Evolutionary conservation across 2,888 invertebrate genomes (phyloP), one percentile per base, ranked within the genome.

Genomic region (Caenorhabditis afra): DNA sequence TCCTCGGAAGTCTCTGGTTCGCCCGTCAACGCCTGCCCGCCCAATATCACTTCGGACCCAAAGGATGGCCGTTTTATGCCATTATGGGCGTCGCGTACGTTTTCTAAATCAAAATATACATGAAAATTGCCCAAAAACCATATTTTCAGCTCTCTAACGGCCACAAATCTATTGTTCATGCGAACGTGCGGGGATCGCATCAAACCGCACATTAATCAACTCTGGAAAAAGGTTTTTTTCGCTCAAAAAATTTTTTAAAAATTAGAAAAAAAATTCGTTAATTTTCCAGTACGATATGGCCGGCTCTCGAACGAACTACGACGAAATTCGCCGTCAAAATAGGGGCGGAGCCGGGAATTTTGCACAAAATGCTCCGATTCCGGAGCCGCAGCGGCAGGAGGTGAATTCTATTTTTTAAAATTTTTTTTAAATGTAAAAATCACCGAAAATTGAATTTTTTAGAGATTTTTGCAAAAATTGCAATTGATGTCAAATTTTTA

Each of bases 51-150:
- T 87, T 88, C 64, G 88, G 88, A 16, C 88, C 88, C 10, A 87
- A 87, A 76, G 84, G 86, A 29, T 88, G 87, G 87, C 84, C 86
- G 1, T 88, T 88, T 74, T 88, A 88, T 77, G 83, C 82, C 11
- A 74, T 88, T 35, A 82, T 88, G 74, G 88, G 87, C 39, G 67
- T 88, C 18, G 85, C 73, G 79, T 79, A 53, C 12, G 79, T 65
- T 18, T 47, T 68, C 59, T 29, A 22, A 49, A 22, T 18, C 12
- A 49, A 50, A 62, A 18, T 49, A 62, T 49, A 39, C 7, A 16
- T 37, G 14, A 29, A 37, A 49, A 50, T 29, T 20, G 20, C 20
- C 22, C 7, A 45, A 29, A 53, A 39, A 18, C 12, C 1, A 58
- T 18, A 22, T 20, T 62, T 67, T 20, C 58, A 79, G 82, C 0